These are phyloP conservation scores for Apodemia duryi DNA, from an alignment of 2,888 invertebrate genomes.

Conservation along the genomic window DNA sequence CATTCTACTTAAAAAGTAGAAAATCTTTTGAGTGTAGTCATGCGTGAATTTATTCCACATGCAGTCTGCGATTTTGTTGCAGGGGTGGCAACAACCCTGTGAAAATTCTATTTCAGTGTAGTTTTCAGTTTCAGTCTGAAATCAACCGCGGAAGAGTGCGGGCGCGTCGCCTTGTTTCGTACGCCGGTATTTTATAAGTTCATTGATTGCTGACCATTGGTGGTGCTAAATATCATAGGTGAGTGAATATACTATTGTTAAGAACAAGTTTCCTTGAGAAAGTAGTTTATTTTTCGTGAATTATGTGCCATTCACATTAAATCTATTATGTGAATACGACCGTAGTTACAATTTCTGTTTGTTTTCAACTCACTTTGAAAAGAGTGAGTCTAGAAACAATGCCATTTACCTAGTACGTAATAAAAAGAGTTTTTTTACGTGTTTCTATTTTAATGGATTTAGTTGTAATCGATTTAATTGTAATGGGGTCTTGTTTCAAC, in stretches of 20 bases:
- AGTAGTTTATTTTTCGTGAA: background rate
- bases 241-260: background rate
- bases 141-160: background rate
- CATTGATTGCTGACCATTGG: background rate
- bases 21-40: slow-evolving; percentile 5
- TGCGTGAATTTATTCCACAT: background rate
- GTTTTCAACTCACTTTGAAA: background rate
- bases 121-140: slow-evolving; percentile 8
- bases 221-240: background rate
- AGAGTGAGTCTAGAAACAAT: too few relatives aligned
- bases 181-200: slow-evolving; percentile 11
- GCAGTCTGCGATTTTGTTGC: slow-evolving; percentile 7
- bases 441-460: too few relatives aligned
- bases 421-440: too few relatives aligned
- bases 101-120: background rate
- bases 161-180: background rate
- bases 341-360: background rate
- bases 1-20: slow-evolving; percentile 6
- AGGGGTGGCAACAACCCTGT: slow-evolving; percentile 11
- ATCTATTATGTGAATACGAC: background rate
- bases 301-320: background rate
- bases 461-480: too few relatives aligned
- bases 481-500: too few relatives aligned
- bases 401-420: too few relatives aligned
- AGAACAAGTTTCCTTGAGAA: background rate